Evolutionary conservation across 2,113 vertebrate species (phyloP).

Genomic region (Columbina picui): DNA sequence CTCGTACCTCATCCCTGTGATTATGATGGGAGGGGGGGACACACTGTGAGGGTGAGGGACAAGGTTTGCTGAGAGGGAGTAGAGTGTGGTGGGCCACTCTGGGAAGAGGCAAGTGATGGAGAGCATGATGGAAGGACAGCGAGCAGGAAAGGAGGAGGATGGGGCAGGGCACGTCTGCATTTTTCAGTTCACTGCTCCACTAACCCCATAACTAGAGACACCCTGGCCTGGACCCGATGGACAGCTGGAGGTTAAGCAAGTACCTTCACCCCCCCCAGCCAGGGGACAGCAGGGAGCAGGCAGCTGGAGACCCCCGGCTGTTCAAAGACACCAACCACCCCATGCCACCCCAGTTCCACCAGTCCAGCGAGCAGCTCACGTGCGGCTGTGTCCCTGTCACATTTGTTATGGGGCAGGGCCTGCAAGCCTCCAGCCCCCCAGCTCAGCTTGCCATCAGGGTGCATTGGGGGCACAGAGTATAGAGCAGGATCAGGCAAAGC

Average conservation of each 20-base stretch:
- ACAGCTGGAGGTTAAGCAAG: neutral
- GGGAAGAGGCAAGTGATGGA: neutral
- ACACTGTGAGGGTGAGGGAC: neutral
- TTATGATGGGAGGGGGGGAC: neutral
- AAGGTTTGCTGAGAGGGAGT: neutral
- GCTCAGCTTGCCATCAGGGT: neutral
- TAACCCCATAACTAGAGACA: neutral
- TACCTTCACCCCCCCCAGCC: neutral
- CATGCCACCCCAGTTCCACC: neutral
- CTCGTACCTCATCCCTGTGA: neutral
- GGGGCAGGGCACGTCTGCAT: neutral
- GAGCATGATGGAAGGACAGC: neutral
- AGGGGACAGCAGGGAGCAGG: neutral
- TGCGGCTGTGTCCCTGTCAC: neutral
- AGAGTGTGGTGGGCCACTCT: accelerated
- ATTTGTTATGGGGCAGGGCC: neutral
- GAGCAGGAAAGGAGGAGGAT: neutral
- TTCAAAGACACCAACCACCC: neutral
- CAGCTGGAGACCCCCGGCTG: neutral
- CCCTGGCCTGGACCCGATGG: neutral
- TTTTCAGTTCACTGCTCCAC: neutral
- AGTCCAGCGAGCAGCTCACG: neutral
- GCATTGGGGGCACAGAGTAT: neutral
- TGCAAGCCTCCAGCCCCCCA: neutral
- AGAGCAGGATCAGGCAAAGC: neutral